Base-by-base conservation (phyloP, 2,113 vertebrate genomes). In the Amphilophus citrinellus region DNA sequence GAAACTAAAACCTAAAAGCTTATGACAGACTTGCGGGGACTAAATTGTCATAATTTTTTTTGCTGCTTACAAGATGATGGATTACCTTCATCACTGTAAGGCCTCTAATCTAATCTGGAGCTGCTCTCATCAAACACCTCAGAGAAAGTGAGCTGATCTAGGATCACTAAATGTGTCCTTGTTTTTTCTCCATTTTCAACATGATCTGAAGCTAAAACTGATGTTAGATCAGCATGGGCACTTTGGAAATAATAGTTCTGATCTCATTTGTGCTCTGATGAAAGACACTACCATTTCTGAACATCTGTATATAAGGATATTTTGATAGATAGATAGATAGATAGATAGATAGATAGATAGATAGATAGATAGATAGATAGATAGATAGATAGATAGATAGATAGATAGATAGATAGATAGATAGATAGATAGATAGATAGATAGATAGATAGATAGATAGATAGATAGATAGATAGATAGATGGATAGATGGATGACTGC, bases 101-200 rank as follows among this genome's bases (percentile, higher is more conserved):
- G 86, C 83, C 88, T 92, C 92, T 94, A 93, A 95, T 95, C 87
- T 91, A 94, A 94, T 95, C 87, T 91, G 76, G 89, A 89, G 84
- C 89, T 83, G 86, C 57, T 17, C 86, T 92, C 91, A 93, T 92
- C 94, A 94, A 92, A 89, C 84, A 78, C 84, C 88, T 94, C 85
- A 78, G 83, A 91, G 88, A 89, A 92, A 89, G 89, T 89, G 79
- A 20, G 79, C 86, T 85, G 91, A 90, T 91, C 88, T 61, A 32
- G 81, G 83, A 92, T 95, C 89, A 93, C 90, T 88, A 86, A 92
- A 91, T 84, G 84, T 88, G 92, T 94, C 91, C 86, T 87, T 88
- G 88, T 92, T 94, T 90, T 89, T 77, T 83, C 77, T 91, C 83
- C 84, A 85, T 87, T 92, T 88, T 82, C 17, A 1, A 79, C 35